Percentiles rank a stretch among this genome's conserved stretches.
phyloP scores from a whole-genome alignment of 92 coral and sea anemone genomes.

The Actinernus sp. region DNA sequence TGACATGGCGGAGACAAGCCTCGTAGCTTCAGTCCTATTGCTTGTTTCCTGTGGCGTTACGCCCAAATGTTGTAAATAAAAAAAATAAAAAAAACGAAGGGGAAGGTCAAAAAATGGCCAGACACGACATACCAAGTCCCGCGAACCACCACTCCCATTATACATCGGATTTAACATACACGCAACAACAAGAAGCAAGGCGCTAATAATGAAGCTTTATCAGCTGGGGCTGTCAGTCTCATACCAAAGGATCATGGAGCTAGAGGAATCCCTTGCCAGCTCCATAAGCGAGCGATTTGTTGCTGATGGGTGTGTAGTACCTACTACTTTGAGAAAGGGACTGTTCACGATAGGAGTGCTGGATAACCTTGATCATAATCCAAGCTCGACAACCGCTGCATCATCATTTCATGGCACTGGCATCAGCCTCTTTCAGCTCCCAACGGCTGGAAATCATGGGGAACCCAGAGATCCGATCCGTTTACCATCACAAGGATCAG shows the following conservation, averaged over 20 bases:
- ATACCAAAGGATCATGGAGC: constrained; percentile 56
- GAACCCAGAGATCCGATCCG: constrained; percentile 29
- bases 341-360: constrained; percentile 56
- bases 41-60: too few relatives aligned
- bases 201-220: constrained; percentile 43
- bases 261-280: constrained; percentile 49
- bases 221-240: constrained; percentile 62
- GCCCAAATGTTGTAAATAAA: too few relatives aligned
- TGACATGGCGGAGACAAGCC: too few relatives aligned
- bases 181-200: constrained; percentile 55
- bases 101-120: constrained; percentile 17
- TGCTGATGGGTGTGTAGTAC: constrained; percentile 40
- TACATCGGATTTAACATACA: constrained; percentile 57
- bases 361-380: constrained; percentile 60
- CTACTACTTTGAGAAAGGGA: constrained; percentile 41
- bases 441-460: constrained; percentile 34
- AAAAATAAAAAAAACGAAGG: too few relatives aligned
- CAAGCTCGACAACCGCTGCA: constrained; percentile 65
- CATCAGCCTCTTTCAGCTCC: constrained; percentile 62
- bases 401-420: constrained; percentile 76
- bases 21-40: too few relatives aligned
- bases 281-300: constrained; percentile 50
- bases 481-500: constrained; percentile 66
- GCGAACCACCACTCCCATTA: constrained; percentile 68
- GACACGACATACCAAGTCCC: constrained; percentile 41